A percentile compares a stretch with the other conserved stretches of the same genome.
Evolutionary conservation across 2,888 invertebrate species (phyloP).

Genomic region (Sinohyriopsis cumingii): DNA sequence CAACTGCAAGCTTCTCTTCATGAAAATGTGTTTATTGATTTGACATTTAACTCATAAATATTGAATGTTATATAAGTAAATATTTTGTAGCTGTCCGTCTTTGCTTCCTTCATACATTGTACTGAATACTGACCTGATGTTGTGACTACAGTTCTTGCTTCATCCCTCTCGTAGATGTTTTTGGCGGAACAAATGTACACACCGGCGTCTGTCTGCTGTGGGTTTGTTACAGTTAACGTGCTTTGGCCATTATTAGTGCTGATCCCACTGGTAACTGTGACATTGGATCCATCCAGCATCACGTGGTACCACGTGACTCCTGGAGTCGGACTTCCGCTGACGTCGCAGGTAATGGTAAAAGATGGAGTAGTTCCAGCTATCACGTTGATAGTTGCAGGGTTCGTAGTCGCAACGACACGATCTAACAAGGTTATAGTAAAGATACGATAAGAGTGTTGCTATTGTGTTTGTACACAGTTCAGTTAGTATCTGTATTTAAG

Average conservation of each 20-base stretch:
- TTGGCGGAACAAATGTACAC: conserved; percentile 25
- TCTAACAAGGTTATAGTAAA: conserved; percentile 8
- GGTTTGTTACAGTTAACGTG: conserved; percentile 6
- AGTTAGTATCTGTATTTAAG: no score
- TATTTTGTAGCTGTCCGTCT: neutral
- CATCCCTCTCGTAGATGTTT: conserved; percentile 28
- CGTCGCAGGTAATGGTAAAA: conserved; percentile 22
- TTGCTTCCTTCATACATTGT: neutral
- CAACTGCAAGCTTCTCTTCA: no score
- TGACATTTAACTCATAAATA: no score
- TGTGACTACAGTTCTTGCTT: conserved; percentile 18
- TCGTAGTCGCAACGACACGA: conserved; percentile 27
- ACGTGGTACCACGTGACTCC: conserved; percentile 26
- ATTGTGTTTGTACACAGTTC: no score
- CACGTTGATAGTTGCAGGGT: conserved; percentile 14
- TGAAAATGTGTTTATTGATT: no score
- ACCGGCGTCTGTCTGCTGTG: conserved; percentile 20
- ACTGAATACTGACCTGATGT: conserved; percentile 15
- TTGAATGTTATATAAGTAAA: no score
- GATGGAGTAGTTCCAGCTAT: conserved; percentile 12
- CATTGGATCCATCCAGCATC: conserved; percentile 16
- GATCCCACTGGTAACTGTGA: conserved; percentile 12
- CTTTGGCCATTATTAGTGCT: conserved; percentile 4
- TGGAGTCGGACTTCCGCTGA: conserved; percentile 29
- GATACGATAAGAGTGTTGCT: neutral